These are phyloP conservation scores for Mormyrops boulengeri DNA, from an alignment of 2,797 vertebrate species.

Conservation along the genomic window DNA sequence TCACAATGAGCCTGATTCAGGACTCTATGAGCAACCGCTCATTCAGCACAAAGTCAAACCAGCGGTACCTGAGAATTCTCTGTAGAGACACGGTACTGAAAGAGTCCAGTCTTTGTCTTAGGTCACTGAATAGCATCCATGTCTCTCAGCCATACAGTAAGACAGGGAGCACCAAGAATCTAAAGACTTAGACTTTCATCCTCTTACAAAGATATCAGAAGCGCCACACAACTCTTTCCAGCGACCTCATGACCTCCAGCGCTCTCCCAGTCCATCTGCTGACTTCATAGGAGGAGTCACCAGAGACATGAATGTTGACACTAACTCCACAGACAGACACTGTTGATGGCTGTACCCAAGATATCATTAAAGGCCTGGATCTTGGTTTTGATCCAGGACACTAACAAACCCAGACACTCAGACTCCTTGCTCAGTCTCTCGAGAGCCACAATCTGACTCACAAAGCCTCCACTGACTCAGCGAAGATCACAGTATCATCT, in stretches of 20 bases:
- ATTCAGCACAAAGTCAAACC: neutral
- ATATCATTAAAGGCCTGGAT: neutral
- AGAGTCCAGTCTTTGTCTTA: neutral
- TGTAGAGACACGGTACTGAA: neutral
- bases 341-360: neutral
- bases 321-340: neutral
- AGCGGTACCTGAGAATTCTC: neutral
- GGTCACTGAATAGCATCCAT: neutral
- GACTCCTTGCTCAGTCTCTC: neutral
- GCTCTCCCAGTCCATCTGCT: neutral
- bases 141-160: neutral
- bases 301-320: neutral
- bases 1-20: neutral
- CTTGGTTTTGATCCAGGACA: neutral
- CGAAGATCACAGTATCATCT: neutral
- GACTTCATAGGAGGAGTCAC: neutral
- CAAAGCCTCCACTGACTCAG: neutral
- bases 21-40: neutral
- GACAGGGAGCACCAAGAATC: neutral
- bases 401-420: neutral
- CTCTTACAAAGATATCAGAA: neutral
- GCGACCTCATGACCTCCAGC: too few relatives aligned
- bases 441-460: neutral
- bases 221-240: too few relatives aligned
- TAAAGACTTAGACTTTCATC: neutral